These are phyloP conservation scores for Zaprionus taronus DNA, from an alignment of 1,140 invertebrate genomes.

Conservation along the genomic window DNA sequence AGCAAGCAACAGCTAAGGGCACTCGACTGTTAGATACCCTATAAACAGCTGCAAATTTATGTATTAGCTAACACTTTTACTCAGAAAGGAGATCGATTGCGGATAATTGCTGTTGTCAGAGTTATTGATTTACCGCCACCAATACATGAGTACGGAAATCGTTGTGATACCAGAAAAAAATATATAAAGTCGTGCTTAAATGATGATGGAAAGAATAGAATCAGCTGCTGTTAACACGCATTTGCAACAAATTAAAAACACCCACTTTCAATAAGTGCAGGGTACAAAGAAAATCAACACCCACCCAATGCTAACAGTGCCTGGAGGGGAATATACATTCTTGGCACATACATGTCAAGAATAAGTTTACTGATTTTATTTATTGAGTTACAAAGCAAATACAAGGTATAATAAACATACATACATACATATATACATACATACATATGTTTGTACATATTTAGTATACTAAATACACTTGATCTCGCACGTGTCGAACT, in stretches of 20 bases:
- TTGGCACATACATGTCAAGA: conserved; percentile 26
- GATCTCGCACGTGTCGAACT: neutral
- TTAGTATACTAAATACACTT: neutral
- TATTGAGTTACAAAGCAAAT: conserved; percentile 13
- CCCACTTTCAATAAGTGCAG: neutral
- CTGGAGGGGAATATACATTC: conserved; percentile 6
- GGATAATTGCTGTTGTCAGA: too few relatives aligned
- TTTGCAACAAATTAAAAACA: neutral
- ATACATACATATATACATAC: neutral
- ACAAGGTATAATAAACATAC: neutral
- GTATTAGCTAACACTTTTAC: too few relatives aligned
- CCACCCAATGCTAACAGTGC: conserved; percentile 11
- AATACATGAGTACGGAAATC: too few relatives aligned
- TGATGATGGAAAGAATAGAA: neutral
- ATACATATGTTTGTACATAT: neutral
- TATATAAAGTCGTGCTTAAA: too few relatives aligned
- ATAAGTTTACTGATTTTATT: conserved; percentile 56
- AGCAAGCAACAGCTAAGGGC: conserved; percentile 7
- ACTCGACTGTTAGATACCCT: neutral
- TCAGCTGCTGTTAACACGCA: too few relatives aligned
- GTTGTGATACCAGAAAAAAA: too few relatives aligned
- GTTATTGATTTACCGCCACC: too few relatives aligned
- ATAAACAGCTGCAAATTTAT: too few relatives aligned
- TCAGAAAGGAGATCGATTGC: too few relatives aligned
- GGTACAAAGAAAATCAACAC: neutral